Conservation (phyloP, 2,888 invertebrate genomes). For the Drosophila merina region DNA sequence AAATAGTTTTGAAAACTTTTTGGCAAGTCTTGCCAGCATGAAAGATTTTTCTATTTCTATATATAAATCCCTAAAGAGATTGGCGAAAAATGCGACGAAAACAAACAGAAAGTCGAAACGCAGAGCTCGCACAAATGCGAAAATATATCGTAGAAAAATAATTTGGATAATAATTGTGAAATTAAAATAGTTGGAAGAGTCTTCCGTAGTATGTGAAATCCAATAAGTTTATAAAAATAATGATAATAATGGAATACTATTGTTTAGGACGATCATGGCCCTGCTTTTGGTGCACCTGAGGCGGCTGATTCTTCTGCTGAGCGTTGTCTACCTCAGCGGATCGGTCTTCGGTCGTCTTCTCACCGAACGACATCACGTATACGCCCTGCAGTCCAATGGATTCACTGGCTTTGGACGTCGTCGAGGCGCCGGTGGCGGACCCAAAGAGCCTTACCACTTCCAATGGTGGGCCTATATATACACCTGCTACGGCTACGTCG, state of each 20-base stretch:
- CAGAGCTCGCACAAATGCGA: constrained; percentile 32
- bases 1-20: constrained; percentile 48
- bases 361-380: constrained; percentile 74
- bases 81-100: constrained; percentile 56
- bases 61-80: constrained; percentile 28
- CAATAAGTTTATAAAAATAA: not conserved
- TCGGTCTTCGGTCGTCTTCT: constrained; percentile 79
- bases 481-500: constrained; percentile 79
- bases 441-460: constrained; percentile 78
- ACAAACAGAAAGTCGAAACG: constrained; percentile 52
- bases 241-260: no score
- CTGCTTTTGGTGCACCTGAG: constrained; percentile 82
- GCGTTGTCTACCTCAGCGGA: constrained; percentile 82
- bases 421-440: constrained; percentile 48
- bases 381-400: constrained; percentile 72
- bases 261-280: no score
- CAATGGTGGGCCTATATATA: constrained; percentile 83
- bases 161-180: constrained; percentile 10
- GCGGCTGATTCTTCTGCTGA: constrained; percentile 82
- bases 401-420: constrained; percentile 46
- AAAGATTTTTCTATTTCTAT: constrained; percentile 16
- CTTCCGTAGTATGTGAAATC: not conserved
- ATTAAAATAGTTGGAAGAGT: constrained; percentile 1
- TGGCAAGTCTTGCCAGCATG: constrained; percentile 52
- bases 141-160: constrained; percentile 30